Evolutionary conservation across 2,888 invertebrate genomes (phyloP).

Genomic region (Amitus sp.): DNA sequence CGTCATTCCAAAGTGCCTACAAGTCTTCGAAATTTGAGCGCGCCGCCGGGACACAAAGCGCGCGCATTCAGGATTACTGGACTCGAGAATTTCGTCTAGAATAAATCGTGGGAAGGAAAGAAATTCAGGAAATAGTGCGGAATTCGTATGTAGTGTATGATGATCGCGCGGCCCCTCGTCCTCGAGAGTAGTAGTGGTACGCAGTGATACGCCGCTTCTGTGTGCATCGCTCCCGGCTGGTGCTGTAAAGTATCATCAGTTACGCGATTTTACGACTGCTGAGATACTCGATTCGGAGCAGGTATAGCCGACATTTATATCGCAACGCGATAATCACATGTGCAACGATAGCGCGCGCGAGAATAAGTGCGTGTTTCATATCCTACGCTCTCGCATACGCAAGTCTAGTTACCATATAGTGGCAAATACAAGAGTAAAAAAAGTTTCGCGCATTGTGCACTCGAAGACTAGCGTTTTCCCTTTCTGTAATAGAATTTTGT

Average conservation of each 20-base stretch:
- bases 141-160: too few species aligned
- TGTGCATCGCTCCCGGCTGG: slow-evolving; percentile 26
- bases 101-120: too few species aligned
- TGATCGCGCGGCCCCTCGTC: background rate
- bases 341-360: too few species aligned
- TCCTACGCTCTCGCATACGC: slow-evolving; percentile 10
- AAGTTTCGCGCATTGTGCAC: slow-evolving; percentile 19
- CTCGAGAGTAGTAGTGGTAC: slow-evolving; percentile 48
- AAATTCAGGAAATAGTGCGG: too few species aligned
- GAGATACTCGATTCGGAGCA: slow-evolving; percentile 26
- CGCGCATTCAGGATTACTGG: slow-evolving; percentile 4
- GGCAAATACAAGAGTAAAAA: slow-evolving; percentile 26
- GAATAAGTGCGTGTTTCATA: slow-evolving; percentile 1
- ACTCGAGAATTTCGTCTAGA: too few species aligned
- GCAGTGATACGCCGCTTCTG: slow-evolving; percentile 37
- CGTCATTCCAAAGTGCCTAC: slow-evolving; percentile 57
- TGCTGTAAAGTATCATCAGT: slow-evolving; percentile 23
- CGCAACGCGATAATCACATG: too few species aligned
- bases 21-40: slow-evolving; percentile 49
- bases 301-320: too few species aligned
- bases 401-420: slow-evolving; percentile 22
- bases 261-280: slow-evolving; percentile 14
- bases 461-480: slow-evolving; percentile 15
- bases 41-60: slow-evolving; percentile 14
- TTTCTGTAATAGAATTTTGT: background rate